Base-by-base conservation (phyloP, 2,888 invertebrate species). In the Lepidochrysops patricia region DNA sequence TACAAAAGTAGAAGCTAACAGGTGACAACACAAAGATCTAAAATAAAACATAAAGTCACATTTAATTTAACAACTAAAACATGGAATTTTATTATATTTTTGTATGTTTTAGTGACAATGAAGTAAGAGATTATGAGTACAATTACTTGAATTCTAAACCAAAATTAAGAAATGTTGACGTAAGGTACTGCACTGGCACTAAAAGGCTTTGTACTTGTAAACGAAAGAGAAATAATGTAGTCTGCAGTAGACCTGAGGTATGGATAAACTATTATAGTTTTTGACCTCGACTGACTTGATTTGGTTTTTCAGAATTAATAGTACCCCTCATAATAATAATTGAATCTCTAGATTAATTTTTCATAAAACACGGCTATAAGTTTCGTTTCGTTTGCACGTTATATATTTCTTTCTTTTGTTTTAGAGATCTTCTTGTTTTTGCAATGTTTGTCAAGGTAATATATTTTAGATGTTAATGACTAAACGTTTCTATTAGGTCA, bases 381-480 rank as follows among this genome's bases (percentile, higher is more conserved):
- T n/a, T n/a, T n/a, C n/a, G n/a, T n/a, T n/a, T n/a, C n/a, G n/a
- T n/a, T n/a, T n/a, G n/a, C n/a, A n/a, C n/a, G n/a, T n/a, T n/a
- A n/a, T n/a, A n/a, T n/a, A n/a, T n/a, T n/a, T 7, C 3, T 43
- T 9, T 43, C 9, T 43, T 9, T 43, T 43, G 19, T 43, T 43
- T 43, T 43, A 43, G 43, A 43, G 23, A 43, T 19, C 43, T 1
- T 43, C 43, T 12, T 43, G 43, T 43, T 19, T 12, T 19, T 43
- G 43, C 43, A 43, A 43, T 43, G 43, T 43, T 43, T 43, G 43
- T 43, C 43, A 43, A 43, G 43, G 43, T 43, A 43, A 43, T 19
- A 43, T n/a, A n/a, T n/a, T 43, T 23, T 43, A 1, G 7, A 43
- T 15, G 37, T 15, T n/a, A n/a, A n/a, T n/a, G n/a, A n/a, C n/a